Conservation (phyloP, 2,797 vertebrate genomes). For the Hippoglossus hippoglossus region DNA sequence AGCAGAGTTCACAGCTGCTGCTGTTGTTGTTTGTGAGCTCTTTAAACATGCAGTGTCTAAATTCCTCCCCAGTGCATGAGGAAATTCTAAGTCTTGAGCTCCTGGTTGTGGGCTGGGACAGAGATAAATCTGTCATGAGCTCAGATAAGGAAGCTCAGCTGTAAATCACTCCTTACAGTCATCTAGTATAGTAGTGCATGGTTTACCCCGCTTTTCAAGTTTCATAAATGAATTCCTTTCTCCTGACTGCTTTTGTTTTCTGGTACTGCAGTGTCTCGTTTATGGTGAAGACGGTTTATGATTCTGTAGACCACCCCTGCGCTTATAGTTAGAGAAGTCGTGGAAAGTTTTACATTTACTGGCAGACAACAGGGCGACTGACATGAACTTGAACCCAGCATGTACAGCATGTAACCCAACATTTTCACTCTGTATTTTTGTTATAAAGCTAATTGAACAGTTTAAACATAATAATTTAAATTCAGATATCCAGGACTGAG, state of each 20-base stretch:
- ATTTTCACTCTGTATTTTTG: too few relatives aligned
- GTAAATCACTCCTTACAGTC: conserved; percentile 46
- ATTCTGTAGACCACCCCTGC: conserved; percentile 38
- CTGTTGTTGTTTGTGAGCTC: conserved; percentile 41
- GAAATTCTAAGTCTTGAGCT: conserved; percentile 41
- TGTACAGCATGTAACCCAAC: too few relatives aligned
- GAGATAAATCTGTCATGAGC: conserved; percentile 61
- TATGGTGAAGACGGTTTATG: conserved; percentile 26
- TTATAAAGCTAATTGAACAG: neutral
- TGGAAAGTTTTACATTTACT: conserved; percentile 31
- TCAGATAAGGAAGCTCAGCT: conserved; percentile 37
- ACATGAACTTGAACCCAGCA: conserved; percentile 28
- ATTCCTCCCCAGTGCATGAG: conserved; percentile 39
- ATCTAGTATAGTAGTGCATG: conserved; percentile 35
- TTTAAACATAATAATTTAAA: too few relatives aligned
- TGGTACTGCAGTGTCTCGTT: neutral
- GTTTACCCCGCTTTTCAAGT: conserved; percentile 38
- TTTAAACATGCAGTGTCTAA: conserved; percentile 51
- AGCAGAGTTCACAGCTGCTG: conserved; percentile 44
- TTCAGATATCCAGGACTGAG: neutral
- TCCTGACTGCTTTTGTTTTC: conserved; percentile 31
- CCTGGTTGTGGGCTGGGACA: conserved; percentile 55
- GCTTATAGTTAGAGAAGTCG: conserved; percentile 24
- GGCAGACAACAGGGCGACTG: conserved; percentile 13
- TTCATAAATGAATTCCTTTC: conserved; percentile 42